phyloP scores from a whole-genome alignment of 1,140 invertebrate species.

The Palaemon carinicauda region DNA sequence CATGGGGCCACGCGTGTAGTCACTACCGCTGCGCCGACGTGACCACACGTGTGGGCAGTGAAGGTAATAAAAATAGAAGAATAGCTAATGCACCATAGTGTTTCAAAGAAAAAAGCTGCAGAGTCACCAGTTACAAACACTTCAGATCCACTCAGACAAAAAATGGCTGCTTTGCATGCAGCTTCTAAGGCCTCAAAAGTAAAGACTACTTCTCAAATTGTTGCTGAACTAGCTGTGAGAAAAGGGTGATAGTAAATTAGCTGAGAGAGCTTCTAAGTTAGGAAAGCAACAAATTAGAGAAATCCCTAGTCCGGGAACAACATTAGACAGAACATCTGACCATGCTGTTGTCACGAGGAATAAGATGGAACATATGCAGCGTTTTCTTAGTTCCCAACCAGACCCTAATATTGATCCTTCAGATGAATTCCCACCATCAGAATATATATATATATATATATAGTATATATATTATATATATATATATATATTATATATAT shows the following conservation, averaged over 20 bases:
- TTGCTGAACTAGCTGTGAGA: constrained; percentile 74
- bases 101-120: constrained; percentile 30
- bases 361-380: constrained; percentile 71
- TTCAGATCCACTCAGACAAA: constrained; percentile 38
- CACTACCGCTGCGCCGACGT: too few relatives aligned
- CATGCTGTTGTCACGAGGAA: constrained; percentile 63
- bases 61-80: constrained; percentile 35
- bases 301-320: constrained; percentile 13
- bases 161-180: constrained; percentile 45
- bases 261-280: constrained; percentile 49
- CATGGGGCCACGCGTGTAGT: too few relatives aligned
- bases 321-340: constrained; percentile 52
- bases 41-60: constrained; percentile 42
- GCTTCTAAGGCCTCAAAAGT: constrained; percentile 67
- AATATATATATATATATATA: too few relatives aligned
- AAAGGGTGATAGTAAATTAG: constrained; percentile 62
- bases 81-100: constrained; percentile 19
- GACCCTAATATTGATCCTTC: constrained; percentile 50
- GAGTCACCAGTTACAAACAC: constrained; percentile 14
- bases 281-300: constrained; percentile 50
- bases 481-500: too few relatives aligned
- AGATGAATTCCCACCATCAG: constrained; percentile 19
- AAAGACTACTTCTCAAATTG: constrained; percentile 84
- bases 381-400: constrained; percentile 68
- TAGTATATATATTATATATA: too few relatives aligned